Conservation (phyloP, 2,888 invertebrate genomes). For the Agrotis puta region DNA sequence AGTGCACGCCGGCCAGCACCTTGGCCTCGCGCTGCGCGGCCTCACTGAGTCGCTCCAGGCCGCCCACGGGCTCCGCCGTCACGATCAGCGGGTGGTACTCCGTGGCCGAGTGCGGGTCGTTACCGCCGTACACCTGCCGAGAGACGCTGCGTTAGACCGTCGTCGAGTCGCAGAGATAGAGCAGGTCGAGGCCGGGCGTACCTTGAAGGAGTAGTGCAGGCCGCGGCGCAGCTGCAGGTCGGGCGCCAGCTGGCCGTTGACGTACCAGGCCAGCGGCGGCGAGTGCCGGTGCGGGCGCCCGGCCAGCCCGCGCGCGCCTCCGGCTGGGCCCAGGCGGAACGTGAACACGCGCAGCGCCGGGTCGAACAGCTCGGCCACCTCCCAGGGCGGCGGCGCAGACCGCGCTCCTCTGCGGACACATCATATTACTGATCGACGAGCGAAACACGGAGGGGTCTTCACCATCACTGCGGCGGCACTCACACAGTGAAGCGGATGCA, state of each 20-base stretch:
- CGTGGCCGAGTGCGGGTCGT: constrained; percentile 96
- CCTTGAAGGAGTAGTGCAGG: constrained; percentile 95
- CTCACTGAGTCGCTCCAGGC: constrained; percentile 93
- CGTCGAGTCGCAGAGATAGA: too few species aligned
- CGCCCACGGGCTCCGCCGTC: constrained; percentile 96
- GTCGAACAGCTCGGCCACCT: constrained; percentile 92
- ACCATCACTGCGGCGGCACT: constrained; percentile 52
- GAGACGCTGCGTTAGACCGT: not conserved
- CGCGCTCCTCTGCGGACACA: constrained; percentile 60
- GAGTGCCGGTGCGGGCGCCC: constrained; percentile 84
- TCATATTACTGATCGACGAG: too few species aligned
- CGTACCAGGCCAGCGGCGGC: constrained; percentile 97
- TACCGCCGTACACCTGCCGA: constrained; percentile 94
- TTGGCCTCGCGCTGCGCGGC: constrained; percentile 86
- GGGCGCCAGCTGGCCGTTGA: constrained; percentile 97
- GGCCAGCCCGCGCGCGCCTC: constrained; percentile 94
- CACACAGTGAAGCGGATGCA: constrained; percentile 94
- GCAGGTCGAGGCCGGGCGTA: constrained; percentile 66
- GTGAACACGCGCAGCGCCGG: constrained; percentile 94
- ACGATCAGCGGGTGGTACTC: constrained; percentile 97
- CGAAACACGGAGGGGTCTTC: too few species aligned
- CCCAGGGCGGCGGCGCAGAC: constrained; percentile 87
- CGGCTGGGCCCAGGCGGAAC: constrained; percentile 96
- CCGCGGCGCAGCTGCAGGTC: constrained; percentile 97
- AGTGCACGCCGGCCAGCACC: constrained; percentile 93